Base-by-base conservation (phyloP, 2,888 invertebrate genomes). In the Neuroscelio doddi region DNA sequence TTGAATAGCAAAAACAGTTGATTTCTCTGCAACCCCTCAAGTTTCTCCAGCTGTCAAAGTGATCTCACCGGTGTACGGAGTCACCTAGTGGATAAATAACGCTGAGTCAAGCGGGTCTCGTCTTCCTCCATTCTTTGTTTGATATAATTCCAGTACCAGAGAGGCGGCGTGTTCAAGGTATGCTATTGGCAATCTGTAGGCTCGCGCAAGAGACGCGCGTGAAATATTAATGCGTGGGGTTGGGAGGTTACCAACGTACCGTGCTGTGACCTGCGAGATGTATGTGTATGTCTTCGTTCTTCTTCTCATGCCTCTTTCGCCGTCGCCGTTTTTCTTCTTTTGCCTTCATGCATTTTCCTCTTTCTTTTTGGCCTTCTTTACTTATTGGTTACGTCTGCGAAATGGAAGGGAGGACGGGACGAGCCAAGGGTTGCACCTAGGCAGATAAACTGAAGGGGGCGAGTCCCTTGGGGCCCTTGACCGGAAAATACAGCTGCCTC, bases 221-320 rank as follows among this genome's bases (percentile, higher is more conserved):
- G 74, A 82, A 82, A 81, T 82, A 82, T 82, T 82, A 79, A 83
- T 79, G 79, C 74, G 66, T 65, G 69, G 73, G 73, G 72, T 75
- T 74, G 70, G 72, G 70, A 9, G 70, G 72, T 62, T 57, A 69
- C 65, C 69, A 67, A 56, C 47, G 64, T 64, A 62, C 16, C 27
- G 39, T 38, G 42, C 3, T 30, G 51, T 53, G 45, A 50, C 51
- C 69, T 64, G 64, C 45, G 64, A 71, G 51, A 57, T 47, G 34
- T 47, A 36, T 45, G 9, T 34, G 36, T 42, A 53, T 51, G n/a
- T n/a, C 36, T 1, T 14, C 8, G 3, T 38, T 39, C 27, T 21
- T 29, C 47, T 61, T 50, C 39, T 44, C 36, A 44, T 52, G 45
- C 42, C 10, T 34, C 41, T 42, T 56, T 51, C 36, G 36, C 15